Evolutionary conservation across 2,113 vertebrate genomes (phyloP).

Genomic region (Macrotus californicus): DNA sequence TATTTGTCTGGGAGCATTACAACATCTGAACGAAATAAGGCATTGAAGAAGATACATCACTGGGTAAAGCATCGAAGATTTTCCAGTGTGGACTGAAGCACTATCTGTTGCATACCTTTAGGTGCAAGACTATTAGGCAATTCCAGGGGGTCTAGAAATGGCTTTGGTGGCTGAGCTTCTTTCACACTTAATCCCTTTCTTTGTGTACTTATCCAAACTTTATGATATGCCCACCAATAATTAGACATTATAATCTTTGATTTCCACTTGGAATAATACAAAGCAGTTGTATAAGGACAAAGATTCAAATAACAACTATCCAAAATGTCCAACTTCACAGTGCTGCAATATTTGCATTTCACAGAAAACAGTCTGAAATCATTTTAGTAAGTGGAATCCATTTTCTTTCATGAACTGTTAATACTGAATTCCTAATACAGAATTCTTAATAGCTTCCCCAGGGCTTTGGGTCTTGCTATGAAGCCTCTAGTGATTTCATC

Average conservation of each 20-base stretch:
- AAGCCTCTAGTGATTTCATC: conserved; percentile 65
- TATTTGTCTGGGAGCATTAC: neutral
- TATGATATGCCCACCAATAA: neutral
- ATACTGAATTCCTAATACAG: conserved; percentile 66
- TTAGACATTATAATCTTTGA: neutral
- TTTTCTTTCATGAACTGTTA: conserved; percentile 66
- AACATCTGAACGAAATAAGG: neutral
- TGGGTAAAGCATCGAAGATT: neutral
- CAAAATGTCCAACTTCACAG: conserved; percentile 32
- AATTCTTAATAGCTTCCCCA: conserved; percentile 60
- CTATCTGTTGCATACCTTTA: neutral
- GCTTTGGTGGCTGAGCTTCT: neutral
- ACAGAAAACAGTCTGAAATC: conserved; percentile 63
- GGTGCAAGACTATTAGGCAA: neutral
- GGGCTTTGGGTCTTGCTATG: conserved; percentile 59
- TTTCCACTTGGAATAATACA: neutral
- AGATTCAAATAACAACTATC: conserved; percentile 23
- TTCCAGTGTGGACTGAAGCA: neutral
- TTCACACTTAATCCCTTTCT: neutral
- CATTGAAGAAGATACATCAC: neutral
- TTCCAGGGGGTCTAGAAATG: neutral
- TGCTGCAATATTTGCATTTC: conserved; percentile 58
- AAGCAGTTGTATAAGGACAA: neutral
- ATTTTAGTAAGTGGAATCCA: conserved; percentile 66
- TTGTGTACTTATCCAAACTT: neutral